A percentile compares a stretch with the other conserved stretches of the same genome.
Evolutionary conservation across 2,113 vertebrate species (phyloP).

Genomic region (Lasiurus borealis): DNA sequence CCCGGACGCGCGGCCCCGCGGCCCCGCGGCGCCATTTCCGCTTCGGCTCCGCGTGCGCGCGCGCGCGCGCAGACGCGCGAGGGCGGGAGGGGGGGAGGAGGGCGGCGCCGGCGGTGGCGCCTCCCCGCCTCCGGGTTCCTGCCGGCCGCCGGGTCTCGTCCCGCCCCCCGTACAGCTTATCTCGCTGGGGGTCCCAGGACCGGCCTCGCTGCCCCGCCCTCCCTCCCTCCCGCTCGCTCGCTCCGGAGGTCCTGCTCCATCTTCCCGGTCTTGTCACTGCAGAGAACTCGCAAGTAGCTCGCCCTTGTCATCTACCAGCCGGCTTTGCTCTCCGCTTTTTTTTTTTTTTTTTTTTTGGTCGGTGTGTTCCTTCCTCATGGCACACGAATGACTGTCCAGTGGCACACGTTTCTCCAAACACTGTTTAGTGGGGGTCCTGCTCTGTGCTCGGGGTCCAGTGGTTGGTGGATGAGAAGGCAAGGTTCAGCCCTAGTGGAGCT

Average conservation of each 20-base stretch:
- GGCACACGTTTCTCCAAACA: background rate
- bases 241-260: background rate
- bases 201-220: rapidly evolving
- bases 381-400: background rate
- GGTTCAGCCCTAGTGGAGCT: background rate
- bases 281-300: background rate
- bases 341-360: background rate
- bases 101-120: background rate
- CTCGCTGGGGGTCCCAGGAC: background rate
- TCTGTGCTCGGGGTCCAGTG: background rate
- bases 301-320: background rate
- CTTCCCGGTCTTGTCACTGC: background rate
- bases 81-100: background rate
- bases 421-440: background rate
- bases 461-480: background rate
- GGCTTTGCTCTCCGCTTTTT: background rate
- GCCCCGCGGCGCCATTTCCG: constrained; percentile 78
- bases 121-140: background rate
- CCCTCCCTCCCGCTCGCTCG: background rate
- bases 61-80: background rate
- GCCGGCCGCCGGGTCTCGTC: rapidly evolving
- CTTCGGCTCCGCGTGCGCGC: constrained; percentile 6
- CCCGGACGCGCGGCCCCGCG: no score
- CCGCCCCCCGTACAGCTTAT: rapidly evolving
- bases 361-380: background rate